phyloP scores from a whole-genome alignment of 2,797 vertebrate genomes.

The Peromyscus eremicus region DNA sequence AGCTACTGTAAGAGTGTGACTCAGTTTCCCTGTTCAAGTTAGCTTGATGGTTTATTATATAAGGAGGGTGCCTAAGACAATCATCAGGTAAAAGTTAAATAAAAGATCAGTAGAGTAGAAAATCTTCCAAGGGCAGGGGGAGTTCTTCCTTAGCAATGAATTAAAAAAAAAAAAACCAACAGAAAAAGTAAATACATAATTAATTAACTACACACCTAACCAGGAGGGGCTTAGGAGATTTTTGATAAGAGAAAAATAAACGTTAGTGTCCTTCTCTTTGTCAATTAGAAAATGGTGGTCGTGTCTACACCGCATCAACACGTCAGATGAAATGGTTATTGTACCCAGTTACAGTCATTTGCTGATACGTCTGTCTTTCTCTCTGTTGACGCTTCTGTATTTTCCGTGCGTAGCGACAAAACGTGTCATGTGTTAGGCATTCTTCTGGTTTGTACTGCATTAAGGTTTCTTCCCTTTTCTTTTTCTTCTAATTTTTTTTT shows the following conservation, averaged over 20 bases:
- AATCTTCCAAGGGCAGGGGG: constrained; percentile 89
- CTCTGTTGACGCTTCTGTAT: constrained; percentile 89
- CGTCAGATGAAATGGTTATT: constrained; percentile 91
- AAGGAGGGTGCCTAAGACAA: constrained; percentile 95
- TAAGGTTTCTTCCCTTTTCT: constrained; percentile 85
- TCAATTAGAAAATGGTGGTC: constrained; percentile 91
- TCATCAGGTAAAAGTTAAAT: constrained; percentile 91
- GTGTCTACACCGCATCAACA: constrained; percentile 90
- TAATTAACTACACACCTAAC: constrained; percentile 80
- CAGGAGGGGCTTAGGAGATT: constrained; percentile 91
- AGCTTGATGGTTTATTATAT: constrained; percentile 92
- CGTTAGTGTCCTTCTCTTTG: constrained; percentile 90
- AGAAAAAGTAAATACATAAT: constrained; percentile 82
- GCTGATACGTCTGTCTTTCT: constrained; percentile 86
- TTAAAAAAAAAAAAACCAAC: constrained; percentile 86
- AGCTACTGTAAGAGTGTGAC: constrained; percentile 58
- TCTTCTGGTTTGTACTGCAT: constrained; percentile 92
- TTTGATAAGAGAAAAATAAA: constrained; percentile 90
- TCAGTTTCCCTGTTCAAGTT: constrained; percentile 92
- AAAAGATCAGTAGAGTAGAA: constrained; percentile 88
- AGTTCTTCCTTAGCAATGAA: constrained; percentile 92
- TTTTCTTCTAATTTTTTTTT: constrained; percentile 81
- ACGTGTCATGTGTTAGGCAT: constrained; percentile 90
- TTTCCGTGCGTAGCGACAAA: constrained; percentile 86
- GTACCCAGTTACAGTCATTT: constrained; percentile 90